A percentile compares a stretch with the other conserved stretches of the same genome.
Evolutionary conservation across 2,888 invertebrate genomes (phyloP).

Genomic region (Yponomeuta evonymella): DNA sequence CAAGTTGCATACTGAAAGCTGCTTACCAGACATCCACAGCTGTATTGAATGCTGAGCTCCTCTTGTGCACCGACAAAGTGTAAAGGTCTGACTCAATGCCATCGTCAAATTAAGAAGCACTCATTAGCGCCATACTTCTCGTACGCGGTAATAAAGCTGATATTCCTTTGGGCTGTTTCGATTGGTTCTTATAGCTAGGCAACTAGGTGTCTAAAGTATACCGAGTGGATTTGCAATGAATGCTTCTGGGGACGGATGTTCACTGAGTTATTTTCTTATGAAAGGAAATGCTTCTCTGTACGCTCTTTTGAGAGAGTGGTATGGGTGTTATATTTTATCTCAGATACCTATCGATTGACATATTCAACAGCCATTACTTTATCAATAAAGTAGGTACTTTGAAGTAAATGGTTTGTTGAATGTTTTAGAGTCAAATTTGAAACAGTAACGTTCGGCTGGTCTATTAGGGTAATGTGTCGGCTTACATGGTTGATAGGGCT

Average conservation of each 20-base stretch:
- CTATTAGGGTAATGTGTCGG: conserved; percentile 40
- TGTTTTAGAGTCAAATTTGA: neutral
- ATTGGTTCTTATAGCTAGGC: neutral
- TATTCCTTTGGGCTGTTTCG: neutral
- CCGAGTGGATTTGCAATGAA: neutral
- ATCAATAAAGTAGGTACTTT: too few relatives aligned
- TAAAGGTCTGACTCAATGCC: neutral
- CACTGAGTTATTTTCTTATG: neutral
- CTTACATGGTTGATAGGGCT: conserved; percentile 65
- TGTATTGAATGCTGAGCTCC: conserved; percentile 26
- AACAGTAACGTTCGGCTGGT: conserved; percentile 5
- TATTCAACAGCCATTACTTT: too few relatives aligned
- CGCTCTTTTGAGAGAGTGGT: neutral
- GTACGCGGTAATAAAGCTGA: neutral
- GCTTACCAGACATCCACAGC: conserved; percentile 31
- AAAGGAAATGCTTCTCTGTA: neutral
- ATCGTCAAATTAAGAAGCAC: neutral
- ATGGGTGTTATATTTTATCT: too few relatives aligned
- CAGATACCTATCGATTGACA: too few relatives aligned
- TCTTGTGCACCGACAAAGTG: conserved; percentile 12
- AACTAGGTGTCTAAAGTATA: neutral
- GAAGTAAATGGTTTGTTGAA: too few relatives aligned
- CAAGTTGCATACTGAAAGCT: conserved; percentile 41
- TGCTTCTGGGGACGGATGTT: neutral
- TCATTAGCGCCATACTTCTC: neutral